Conservation (phyloP, 2,113 vertebrate genomes). For the Dipodomys ordii region DNA sequence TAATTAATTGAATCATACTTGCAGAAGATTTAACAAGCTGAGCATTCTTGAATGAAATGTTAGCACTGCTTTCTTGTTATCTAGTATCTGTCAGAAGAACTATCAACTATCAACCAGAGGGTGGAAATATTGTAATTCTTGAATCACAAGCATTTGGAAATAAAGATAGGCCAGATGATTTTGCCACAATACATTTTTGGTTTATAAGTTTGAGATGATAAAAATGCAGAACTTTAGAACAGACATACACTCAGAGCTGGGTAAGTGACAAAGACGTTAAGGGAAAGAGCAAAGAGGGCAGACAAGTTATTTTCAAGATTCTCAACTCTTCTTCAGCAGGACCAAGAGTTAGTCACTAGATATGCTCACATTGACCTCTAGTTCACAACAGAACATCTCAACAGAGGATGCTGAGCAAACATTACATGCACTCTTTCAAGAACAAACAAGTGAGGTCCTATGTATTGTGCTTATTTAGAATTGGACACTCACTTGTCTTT, state of each 20-base stretch:
- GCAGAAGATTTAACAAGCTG: background rate
- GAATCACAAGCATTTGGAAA: background rate
- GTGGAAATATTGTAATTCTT: background rate
- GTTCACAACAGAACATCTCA: background rate
- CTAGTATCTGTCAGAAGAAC: background rate
- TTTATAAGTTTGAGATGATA: background rate
- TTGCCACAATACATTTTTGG: background rate
- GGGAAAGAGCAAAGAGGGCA: background rate
- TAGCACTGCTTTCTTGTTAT: background rate
- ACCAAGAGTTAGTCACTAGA: background rate
- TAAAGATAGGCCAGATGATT: background rate
- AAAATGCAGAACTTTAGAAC: background rate
- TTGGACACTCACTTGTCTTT: background rate
- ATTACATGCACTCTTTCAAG: background rate
- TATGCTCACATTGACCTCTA: background rate
- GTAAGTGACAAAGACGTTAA: background rate
- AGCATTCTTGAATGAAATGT: background rate
- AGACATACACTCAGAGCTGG: background rate
- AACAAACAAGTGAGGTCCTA: background rate
- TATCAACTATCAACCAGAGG: background rate
- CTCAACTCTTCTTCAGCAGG: background rate
- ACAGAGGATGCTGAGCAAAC: background rate
- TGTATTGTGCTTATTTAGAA: background rate
- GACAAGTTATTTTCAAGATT: background rate
- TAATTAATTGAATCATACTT: background rate